Evolutionary conservation across 2,888 invertebrate species (phyloP).

Genomic region (Cheilosia variabilis): DNA sequence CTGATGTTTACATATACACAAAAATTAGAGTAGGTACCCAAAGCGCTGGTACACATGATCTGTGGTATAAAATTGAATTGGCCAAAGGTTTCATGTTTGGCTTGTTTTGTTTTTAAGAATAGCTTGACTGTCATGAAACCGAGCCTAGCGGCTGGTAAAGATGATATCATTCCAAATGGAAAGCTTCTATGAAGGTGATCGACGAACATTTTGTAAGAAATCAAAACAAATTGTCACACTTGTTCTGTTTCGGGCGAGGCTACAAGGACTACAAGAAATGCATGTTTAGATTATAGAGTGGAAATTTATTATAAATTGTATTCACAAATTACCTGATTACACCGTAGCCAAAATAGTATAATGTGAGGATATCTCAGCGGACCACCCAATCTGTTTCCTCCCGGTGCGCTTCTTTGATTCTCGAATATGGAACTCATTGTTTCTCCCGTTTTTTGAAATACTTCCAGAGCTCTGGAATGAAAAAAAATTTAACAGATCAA

Average conservation of each 20-base stretch:
- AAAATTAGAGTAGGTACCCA: too few relatives aligned
- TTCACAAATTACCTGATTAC: conserved; percentile 87
- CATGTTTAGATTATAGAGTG: background rate
- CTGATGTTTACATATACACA: background rate
- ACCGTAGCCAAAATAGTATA: conserved; percentile 93
- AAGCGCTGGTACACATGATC: background rate
- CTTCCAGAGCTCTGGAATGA: conserved; percentile 81
- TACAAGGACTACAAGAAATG: too few relatives aligned
- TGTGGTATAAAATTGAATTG: background rate
- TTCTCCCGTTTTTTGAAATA: conserved; percentile 80
- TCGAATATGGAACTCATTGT: conserved; percentile 80
- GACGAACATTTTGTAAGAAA: background rate
- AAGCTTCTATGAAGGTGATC: background rate
- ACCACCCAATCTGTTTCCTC: conserved; percentile 88
- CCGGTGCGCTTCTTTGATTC: conserved; percentile 81
- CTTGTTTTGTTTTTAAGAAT: background rate
- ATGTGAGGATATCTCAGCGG: conserved; percentile 90
- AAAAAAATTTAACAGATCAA: background rate
- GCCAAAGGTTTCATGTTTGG: background rate
- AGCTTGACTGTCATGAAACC: background rate
- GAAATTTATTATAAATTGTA: background rate
- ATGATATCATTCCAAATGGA: background rate
- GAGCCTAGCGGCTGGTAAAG: background rate
- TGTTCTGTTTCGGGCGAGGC: too few relatives aligned
- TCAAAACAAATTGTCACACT: background rate